Evolutionary conservation across 2,888 invertebrate species (phyloP), one percentile per base, ranked within the genome.

Genomic region (Drosophila atripex): DNA sequence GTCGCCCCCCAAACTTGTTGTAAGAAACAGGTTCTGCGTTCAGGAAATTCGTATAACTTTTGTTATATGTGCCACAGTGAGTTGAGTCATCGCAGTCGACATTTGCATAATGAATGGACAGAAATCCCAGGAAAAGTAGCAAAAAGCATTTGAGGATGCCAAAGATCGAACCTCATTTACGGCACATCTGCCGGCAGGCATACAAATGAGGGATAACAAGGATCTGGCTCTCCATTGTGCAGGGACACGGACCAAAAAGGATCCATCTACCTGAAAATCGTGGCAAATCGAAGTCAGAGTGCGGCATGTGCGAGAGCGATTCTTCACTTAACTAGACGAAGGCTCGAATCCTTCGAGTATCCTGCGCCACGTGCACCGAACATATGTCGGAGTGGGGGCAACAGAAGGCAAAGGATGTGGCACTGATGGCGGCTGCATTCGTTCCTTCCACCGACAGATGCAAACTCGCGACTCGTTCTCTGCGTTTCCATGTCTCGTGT

Each of bases 221-320:
- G 61, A 39, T 61, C 57, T 56, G 45, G 59, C 28, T 59, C 43
- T 65, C 21, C 21, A 30, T 58, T n/a, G 30, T 28, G 58, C 23
- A 14, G 38, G 14, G 68, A 71, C 71, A 69, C 69, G 69, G 71
- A 69, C 69, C 53, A 69, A 61, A 45, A 59, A 11, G 45, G 28
- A 30, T 43, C 14, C n/a, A 32, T 63, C 49, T 66, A 66, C 66
- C 66, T 66, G 70, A 9, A 66, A 69, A 66, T 64, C 66, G 66
- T 66, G 70, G 49, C 70, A 70, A 66, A 66, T 70, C 70, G 49
- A 58, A 65, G 58, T 69, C 39, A 68, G 47, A 49, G 35, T 38
- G 47, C 35, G 43, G 43, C 70, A 46, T 45, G 39, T 46, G 53
- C 32, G 43, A 18, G 58, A 45, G 8, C 32, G 38, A 14, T 39